Conservation (phyloP, 2,888 invertebrate genomes). For the Agapostemon virescens region DNA sequence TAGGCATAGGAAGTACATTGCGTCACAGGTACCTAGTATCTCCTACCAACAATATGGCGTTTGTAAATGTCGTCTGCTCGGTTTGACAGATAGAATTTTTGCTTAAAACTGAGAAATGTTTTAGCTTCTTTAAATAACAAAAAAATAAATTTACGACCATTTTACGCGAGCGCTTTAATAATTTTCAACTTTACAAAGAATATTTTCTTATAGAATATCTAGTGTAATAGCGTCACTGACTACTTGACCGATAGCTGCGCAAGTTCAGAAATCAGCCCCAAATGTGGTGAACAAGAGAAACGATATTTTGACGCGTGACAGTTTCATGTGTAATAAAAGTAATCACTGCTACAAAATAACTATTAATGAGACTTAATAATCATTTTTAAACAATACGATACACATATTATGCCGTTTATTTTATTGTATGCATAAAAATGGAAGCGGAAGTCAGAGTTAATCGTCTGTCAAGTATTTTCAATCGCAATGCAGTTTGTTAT, state of each 20-base stretch:
- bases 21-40: constrained; percentile 39
- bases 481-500: constrained; percentile 47
- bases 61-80: constrained; percentile 63
- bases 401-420: constrained; percentile 11
- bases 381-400: constrained; percentile 27
- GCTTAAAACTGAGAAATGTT: not conserved
- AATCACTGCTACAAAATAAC: constrained; percentile 30
- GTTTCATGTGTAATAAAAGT: constrained; percentile 14
- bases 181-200: not conserved
- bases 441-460: constrained; percentile 73
- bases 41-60: constrained; percentile 62
- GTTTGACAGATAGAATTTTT: constrained; percentile 54
- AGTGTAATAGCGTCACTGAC: constrained; percentile 35
- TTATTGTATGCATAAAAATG: constrained; percentile 58
- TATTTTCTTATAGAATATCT: not conserved
- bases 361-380: constrained; percentile 33
- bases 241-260: constrained; percentile 62
- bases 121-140: not conserved
- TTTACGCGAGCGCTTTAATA: not conserved
- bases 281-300: constrained; percentile 25
- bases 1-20: constrained; percentile 26
- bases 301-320: constrained; percentile 35
- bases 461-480: constrained; percentile 44
- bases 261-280: constrained; percentile 50
- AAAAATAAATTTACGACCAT: not conserved